Base-by-base conservation (phyloP, 2,113 vertebrate species). In the Ochotona princeps region DNA sequence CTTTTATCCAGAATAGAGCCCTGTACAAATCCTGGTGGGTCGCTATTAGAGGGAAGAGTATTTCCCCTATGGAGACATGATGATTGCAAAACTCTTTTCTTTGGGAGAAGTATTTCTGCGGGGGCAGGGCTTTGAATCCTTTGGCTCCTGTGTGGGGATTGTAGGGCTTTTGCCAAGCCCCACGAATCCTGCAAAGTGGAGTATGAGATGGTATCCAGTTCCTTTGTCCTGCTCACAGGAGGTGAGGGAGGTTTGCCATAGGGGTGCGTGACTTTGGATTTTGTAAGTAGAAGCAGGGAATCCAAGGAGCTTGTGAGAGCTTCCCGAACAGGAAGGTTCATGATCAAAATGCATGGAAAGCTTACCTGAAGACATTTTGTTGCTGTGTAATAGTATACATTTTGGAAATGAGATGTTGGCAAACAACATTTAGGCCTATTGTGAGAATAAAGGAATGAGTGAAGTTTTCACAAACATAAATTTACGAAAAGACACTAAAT, bases 341-440 rank as follows among this genome's bases (percentile, higher is more conserved):
- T 76, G 65, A 73, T 8, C 30, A 83, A 94, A 96, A 63, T 79
- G 60, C 67, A 82, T 0, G 2, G 47, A 51, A 94, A 95, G 78
- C 57, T 15, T 60, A 81, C 47, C 12, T 5, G 30, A 93, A 78
- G 61, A 2, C 38, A 72, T 70, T 87, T 86, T 75, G 32, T 65
- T 75, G 74, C 2, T 79, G 32, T 66, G 89, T 90, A 89, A 91
- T 91, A 61, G 2, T 83, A n/a, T 78, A 76, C 28, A 35, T 92
- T 83, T 51, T 49, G 75, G 83, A 78, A 25, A 47, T 81, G 4
- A 93, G 44, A 54, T 75, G 86, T 87, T 85, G 47, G 30, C 72
- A 93, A 89, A 91, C 10, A 73, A 49, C 30, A 69, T 87, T 84
- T 91, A 83, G 47, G 51, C 8, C 65, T 89, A 87, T 91, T 87